Evolutionary conservation across 2,797 vertebrate species (phyloP), one percentile per base, ranked within the genome.

Genomic region (Sebastes hopkinsi): DNA sequence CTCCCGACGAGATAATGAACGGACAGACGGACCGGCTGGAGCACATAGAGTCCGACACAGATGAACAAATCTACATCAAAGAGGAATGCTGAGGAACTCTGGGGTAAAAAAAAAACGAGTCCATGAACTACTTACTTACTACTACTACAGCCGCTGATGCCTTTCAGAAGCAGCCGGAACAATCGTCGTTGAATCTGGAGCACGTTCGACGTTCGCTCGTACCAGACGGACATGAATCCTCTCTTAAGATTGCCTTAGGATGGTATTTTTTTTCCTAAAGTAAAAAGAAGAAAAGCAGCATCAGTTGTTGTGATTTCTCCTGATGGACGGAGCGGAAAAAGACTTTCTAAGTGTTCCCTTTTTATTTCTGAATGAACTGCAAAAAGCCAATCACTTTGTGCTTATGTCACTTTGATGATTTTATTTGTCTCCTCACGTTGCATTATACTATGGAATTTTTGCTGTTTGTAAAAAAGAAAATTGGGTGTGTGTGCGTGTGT

Each of bases 1-100:
- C 98, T 30, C 98, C 98, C 0, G 98, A 99, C 1, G 98, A 99
- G 95, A 99, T 99, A 52, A 98, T 99, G 97, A 99, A 97, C 36
- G 97, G 98, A 58, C 96, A 98, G 92, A 97, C 98, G 9, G 98
- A 99, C 83, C 96, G 98, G 50, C 95, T 99, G 20, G 98, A 99
- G 88, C 97, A 98, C 92, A 94, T 99, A 76, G 98, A 99, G 95
- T 98, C 97, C 2, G 98, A 98, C 95, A 95, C 97, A 88, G 97
- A 99, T 64, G 98, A 99, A 90, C 97, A 97, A 88, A 97, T 96
- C 86, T 99, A 97, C 92, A 98, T 99, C 76, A 99, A 99, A 91
- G 98, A 99, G 25, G 98, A 98, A 67, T 98, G 97, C 92, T 98
- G 95, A 98, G 92, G 75, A 85, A 92, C 74, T 69, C 72, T 77